Conservation (phyloP, 1,140 invertebrate genomes). For the Diorhabda elongata region DNA sequence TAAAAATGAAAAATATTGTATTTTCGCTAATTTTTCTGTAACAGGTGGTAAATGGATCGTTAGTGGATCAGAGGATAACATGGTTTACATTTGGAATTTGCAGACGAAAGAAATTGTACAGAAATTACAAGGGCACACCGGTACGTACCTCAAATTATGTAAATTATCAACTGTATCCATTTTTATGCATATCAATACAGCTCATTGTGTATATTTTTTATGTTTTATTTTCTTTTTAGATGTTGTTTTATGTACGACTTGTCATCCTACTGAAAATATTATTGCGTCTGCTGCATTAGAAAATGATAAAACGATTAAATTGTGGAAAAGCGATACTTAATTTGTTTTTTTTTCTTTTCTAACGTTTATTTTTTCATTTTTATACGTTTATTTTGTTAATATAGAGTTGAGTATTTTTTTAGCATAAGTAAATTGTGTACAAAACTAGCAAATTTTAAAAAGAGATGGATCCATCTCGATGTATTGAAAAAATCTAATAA, state of each 20-base stretch:
- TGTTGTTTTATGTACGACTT: conserved; percentile 95
- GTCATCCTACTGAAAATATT: conserved; percentile 98
- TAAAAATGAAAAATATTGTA: conserved; percentile 99
- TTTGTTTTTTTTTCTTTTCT: background rate
- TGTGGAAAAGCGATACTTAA: conserved; percentile 95
- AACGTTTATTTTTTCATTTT: background rate
- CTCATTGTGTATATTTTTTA: conserved; percentile 12
- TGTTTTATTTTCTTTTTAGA: conserved; percentile 59
- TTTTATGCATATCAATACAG: background rate
- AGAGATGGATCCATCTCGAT: too few relatives aligned
- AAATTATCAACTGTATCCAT: background rate
- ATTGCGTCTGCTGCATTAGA: conserved; percentile 98
- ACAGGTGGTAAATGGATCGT: conserved; percentile 99
- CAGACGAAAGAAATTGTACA: conserved; percentile 99
- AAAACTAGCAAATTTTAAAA: too few relatives aligned
- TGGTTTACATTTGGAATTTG: conserved; percentile 99
- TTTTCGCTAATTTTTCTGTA: conserved; percentile 99
- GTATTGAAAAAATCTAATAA: too few relatives aligned
- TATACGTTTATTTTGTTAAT: background rate
- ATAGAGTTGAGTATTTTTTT: background rate
- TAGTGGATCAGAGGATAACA: conserved; percentile 98
- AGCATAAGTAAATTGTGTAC: background rate
- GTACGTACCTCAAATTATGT: conserved; percentile 48
- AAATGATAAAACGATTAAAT: conserved; percentile 98
- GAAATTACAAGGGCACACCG: conserved; percentile 92